These are phyloP conservation scores for Turnix velox DNA, from an alignment of 2,113 vertebrate species.

Conservation along the genomic window DNA sequence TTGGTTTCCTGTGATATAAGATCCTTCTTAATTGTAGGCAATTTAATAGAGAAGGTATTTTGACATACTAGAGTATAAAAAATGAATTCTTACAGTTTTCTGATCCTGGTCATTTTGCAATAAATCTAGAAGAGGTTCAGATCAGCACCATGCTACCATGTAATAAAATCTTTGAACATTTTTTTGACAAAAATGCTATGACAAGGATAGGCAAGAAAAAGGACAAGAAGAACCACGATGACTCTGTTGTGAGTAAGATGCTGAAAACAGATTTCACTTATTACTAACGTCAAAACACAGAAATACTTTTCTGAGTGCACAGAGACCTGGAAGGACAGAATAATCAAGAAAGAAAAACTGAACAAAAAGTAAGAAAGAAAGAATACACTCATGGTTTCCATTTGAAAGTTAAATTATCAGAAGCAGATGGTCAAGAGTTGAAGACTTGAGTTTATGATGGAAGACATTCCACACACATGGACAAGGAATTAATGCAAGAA, in stretches of 20 bases:
- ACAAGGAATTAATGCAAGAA: not conserved
- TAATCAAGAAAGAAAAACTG: not conserved
- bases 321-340: not conserved
- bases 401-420: slow-evolving; percentile 7
- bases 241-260: not conserved
- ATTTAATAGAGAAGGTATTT: not conserved
- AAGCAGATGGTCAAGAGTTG: not conserved
- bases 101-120: not conserved
- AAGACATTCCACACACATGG: not conserved
- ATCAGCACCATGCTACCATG: not conserved
- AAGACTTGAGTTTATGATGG: not conserved
- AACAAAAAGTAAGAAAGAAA: not conserved
- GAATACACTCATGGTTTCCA: not conserved
- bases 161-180: not conserved
- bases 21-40: not conserved
- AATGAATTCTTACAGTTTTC: not conserved
- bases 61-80: not conserved
- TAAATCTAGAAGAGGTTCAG: not conserved
- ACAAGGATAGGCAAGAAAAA: not conserved
- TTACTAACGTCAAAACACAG: not conserved
- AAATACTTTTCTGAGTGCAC: not conserved
- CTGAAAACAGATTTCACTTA: not conserved
- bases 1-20: not conserved
- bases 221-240: not conserved
- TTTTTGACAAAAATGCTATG: not conserved